These are phyloP conservation scores for Galerucella pusilla DNA, from an alignment of 2,888 invertebrate genomes.

Conservation along the genomic window DNA sequence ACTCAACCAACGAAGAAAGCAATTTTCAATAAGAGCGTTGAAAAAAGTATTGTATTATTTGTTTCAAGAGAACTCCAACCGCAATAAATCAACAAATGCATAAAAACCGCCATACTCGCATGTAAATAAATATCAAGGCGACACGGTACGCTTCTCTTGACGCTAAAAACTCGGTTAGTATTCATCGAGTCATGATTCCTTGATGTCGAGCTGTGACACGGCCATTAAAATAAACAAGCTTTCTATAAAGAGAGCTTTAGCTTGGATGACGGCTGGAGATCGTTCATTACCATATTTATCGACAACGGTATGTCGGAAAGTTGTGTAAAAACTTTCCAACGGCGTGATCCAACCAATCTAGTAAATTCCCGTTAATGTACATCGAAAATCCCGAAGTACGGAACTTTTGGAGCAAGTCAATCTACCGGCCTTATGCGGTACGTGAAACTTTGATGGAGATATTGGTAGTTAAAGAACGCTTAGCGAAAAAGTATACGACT, in stretches of 20 bases:
- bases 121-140: slow-evolving; percentile 22
- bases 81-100: neutral
- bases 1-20: no score
- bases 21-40: no score
- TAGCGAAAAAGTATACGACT: slow-evolving; percentile 16
- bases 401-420: slow-evolving; percentile 52
- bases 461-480: slow-evolving; percentile 32
- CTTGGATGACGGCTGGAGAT: slow-evolving; percentile 51
- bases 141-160: slow-evolving; percentile 10
- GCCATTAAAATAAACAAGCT: slow-evolving; percentile 58
- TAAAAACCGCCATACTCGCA: neutral
- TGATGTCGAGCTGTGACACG: slow-evolving; percentile 41
- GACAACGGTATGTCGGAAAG: slow-evolving; percentile 53
- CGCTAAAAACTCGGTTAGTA: slow-evolving; percentile 39
- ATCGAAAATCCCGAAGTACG: slow-evolving; percentile 48
- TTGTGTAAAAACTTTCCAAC: slow-evolving; percentile 53
- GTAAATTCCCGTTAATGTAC: slow-evolving; percentile 59
- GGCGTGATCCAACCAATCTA: slow-evolving; percentile 57
- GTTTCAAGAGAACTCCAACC: neutral
- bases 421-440: slow-evolving; percentile 37
- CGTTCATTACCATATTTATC: slow-evolving; percentile 61
- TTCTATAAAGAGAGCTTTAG: slow-evolving; percentile 54
- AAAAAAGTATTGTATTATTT: no score
- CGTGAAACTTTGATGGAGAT: slow-evolving; percentile 33
- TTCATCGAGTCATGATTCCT: slow-evolving; percentile 44